Percentiles rank a stretch among this genome's conserved stretches.
These are phyloP conservation scores for Lepas anatifera DNA, from an alignment of 2,888 invertebrate genomes.

Conservation along the genomic window DNA sequence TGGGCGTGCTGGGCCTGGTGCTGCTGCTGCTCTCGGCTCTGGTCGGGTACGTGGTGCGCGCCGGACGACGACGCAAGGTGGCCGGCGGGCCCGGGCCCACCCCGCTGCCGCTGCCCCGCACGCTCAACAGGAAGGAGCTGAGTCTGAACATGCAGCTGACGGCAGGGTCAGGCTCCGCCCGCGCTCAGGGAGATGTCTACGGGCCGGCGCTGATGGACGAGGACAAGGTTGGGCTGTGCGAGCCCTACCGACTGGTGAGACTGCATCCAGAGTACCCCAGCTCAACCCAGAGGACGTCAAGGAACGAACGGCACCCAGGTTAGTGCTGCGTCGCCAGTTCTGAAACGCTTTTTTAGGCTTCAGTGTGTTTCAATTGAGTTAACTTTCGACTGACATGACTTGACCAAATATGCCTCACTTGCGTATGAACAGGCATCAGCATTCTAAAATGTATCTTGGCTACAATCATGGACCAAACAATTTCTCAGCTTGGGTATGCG, in stretches of 20 bases:
- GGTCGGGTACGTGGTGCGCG: conserved; percentile 6
- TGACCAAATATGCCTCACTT: no score
- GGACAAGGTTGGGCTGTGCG: background rate
- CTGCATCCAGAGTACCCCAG: background rate
- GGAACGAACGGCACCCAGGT: background rate
- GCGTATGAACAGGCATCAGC: no score
- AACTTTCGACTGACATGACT: no score
- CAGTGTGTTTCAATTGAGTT: no score
- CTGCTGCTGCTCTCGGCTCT: background rate
- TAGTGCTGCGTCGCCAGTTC: no score
- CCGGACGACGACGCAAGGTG: background rate
- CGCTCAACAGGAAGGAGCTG: conserved; percentile 11
- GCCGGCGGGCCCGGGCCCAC: background rate
- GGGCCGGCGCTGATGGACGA: background rate
- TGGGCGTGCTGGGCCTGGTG: conserved; percentile 1
- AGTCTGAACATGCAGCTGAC: background rate
- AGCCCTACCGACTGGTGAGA: background rate
- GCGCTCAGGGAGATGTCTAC: background rate
- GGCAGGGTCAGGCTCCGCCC: background rate
- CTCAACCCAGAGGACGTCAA: background rate
- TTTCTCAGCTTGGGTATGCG: no score
- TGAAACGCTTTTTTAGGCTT: no score
- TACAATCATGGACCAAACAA: no score
- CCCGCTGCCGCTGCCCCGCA: conserved; percentile 4
- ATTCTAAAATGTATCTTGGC: no score